Evolutionary conservation across 2,113 vertebrate genomes (phyloP), one percentile per base, ranked within the genome.

Genomic region (Hemichromis elongatus): DNA sequence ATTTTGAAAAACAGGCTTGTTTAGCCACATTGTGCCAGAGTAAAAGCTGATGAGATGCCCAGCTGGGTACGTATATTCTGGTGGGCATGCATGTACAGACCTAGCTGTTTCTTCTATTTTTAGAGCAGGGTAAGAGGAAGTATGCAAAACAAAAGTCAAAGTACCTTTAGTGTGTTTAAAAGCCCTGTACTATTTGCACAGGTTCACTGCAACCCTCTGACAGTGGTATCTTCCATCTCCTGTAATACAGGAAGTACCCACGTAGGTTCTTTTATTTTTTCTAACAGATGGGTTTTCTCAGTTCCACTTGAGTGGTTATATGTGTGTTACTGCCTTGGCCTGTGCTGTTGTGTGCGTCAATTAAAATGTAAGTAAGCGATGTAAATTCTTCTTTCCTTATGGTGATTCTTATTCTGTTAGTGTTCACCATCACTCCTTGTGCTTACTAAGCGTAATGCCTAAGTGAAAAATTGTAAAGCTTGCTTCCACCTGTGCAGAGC

Each of bases 391-490:
- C 16, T 52, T 75, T 50, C 18, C 6, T 47, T 28, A 47, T 75
- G 68, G 7, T 19, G 2, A 30, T 30, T 50, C 28, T 75, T 75
- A 47, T 73, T 73, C 42, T 54, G 1, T 21, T 53, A n/a, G 5
- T 47, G 26, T 75, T 75, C 10, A 19, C 18, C 70, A 75, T 75
- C 45, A 2, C 42, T 75, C 26, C 6, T 30, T 4, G 12, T 33
- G 26, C 45, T 0, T 50, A 50, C 45, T 75, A 19, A 0, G 0
- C 45, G 28, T 30, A 52, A 50, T 75, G 6, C 50, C 1, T n/a
- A 75, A 75, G 26, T 52, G 1, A 30, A 50, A 2, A 47, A 30
- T 75, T 52, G 45, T 0, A 52, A 75, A n/a, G 70, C 16, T 75
- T 75, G 70, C 10, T 75, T 33, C 70, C 45, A 50, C 42, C 16